These are phyloP conservation scores for Dermatemys mawii DNA, from an alignment of 2,113 vertebrate genomes.

Conservation along the genomic window DNA sequence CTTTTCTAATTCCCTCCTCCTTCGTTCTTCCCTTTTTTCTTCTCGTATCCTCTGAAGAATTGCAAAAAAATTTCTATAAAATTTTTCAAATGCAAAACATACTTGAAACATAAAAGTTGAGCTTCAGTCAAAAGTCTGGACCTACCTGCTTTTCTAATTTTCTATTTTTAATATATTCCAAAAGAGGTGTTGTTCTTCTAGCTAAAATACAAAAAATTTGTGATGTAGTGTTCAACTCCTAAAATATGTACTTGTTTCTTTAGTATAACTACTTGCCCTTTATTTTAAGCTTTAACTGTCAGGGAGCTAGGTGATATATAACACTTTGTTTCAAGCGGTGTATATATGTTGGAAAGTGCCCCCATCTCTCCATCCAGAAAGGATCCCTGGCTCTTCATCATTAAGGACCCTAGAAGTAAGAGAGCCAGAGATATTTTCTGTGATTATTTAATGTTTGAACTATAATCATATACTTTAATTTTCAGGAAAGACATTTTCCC, in stretches of 20 bases:
- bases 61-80: constrained; percentile 9
- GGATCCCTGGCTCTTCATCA: not conserved
- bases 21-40: constrained; percentile 95
- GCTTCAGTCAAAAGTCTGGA: constrained; percentile 63
- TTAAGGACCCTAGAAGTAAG: not conserved
- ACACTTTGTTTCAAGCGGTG: not conserved
- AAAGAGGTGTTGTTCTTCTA: constrained; percentile 95
- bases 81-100: not conserved
- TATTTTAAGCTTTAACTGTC: constrained; percentile 54
- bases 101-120: constrained; percentile 42
- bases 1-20: constrained; percentile 92
- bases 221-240: constrained; percentile 68
- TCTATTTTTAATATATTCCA: constrained; percentile 99
- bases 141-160: constrained; percentile 98
- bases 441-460: not conserved
- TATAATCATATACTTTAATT: not conserved
- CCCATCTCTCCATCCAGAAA: constrained; percentile 29
- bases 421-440: not conserved
- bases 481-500: not conserved
- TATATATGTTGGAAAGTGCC: not conserved
- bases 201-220: constrained; percentile 85
- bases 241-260: constrained; percentile 67
- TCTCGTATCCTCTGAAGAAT: constrained; percentile 91
- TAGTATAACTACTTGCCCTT: constrained; percentile 47
- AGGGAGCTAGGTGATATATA: constrained; percentile 28